These are phyloP conservation scores for Oenanthe melanoleuca DNA, from an alignment of 2,113 vertebrate species.

Conservation along the genomic window DNA sequence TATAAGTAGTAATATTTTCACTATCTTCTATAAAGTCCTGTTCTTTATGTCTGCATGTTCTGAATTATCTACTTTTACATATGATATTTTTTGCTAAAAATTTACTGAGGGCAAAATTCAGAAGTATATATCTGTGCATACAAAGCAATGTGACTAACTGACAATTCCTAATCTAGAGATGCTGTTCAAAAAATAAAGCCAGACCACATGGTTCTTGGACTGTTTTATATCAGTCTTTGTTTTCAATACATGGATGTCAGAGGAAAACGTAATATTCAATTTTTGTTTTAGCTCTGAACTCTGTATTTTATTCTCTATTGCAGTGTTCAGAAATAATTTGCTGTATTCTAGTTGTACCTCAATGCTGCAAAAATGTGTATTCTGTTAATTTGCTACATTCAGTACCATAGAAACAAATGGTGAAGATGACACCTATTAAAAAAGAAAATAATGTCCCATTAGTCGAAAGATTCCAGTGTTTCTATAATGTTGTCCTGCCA, in stretches of 20 bases:
- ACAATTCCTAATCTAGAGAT: background rate
- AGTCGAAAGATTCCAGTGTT: background rate
- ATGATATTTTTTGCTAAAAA: background rate
- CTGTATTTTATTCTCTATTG: background rate
- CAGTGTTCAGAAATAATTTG: background rate
- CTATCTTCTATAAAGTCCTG: background rate
- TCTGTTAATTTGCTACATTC: background rate
- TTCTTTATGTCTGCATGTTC: background rate
- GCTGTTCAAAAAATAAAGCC: background rate
- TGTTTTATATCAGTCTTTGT: fast-evolving
- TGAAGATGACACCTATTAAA: background rate
- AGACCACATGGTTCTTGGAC: background rate
- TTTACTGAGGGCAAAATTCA: background rate
- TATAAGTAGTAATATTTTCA: background rate
- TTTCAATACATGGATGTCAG: background rate
- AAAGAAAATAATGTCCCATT: background rate
- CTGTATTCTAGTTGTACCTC: background rate
- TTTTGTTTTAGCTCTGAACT: background rate
- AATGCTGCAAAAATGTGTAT: background rate
- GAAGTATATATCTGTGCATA: background rate
- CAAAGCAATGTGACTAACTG: background rate
- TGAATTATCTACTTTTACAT: background rate
- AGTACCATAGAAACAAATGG: background rate
- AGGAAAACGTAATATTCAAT: background rate
- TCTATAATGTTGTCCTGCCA: background rate